Conservation (phyloP, 2,888 invertebrate genomes). For the Melitaea athalia region DNA sequence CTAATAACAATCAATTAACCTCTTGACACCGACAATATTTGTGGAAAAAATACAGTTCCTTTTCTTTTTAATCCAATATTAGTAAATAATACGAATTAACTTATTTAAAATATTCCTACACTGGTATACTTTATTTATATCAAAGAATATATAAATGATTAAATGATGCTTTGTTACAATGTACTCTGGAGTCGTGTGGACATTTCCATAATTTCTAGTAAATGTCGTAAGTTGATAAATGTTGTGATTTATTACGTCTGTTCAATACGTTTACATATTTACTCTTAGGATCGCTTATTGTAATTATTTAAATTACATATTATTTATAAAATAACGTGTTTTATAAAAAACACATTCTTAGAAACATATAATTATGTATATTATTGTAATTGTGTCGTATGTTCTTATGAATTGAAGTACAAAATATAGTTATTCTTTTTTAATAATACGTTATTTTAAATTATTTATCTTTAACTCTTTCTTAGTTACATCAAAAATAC, state of each 20-base stretch:
- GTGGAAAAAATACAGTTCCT: not conserved
- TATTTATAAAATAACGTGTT: not conserved
- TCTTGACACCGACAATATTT: slow-evolving; percentile 20
- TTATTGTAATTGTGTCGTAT: not conserved
- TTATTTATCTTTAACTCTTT: not conserved
- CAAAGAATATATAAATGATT: slow-evolving; percentile 1
- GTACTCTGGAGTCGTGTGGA: slow-evolving; percentile 12
- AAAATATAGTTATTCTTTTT: not conserved
- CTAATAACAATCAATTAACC: slow-evolving; percentile 33
- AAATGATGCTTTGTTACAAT: slow-evolving; percentile 16
- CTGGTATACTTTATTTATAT: not conserved
- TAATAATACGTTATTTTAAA: not conserved
- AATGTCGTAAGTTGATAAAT: slow-evolving; percentile 34
- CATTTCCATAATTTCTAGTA: slow-evolving; percentile 30
- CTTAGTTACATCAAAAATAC: no score
- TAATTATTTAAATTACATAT: slow-evolving; percentile 5
- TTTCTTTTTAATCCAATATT: not conserved
- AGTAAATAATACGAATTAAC: not conserved
- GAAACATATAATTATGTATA: no score
- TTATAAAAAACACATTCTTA: not conserved
- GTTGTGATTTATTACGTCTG: slow-evolving; percentile 28
- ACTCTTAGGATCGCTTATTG: slow-evolving; percentile 6
- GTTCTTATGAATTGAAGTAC: not conserved
- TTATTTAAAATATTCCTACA: not conserved
- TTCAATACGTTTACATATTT: slow-evolving; percentile 11